A percentile compares a stretch with the other conserved stretches of the same genome.
Evolutionary conservation across 2,888 invertebrate genomes (phyloP).

Genomic region (Scaptodrosophila latifasciaeformis): DNA sequence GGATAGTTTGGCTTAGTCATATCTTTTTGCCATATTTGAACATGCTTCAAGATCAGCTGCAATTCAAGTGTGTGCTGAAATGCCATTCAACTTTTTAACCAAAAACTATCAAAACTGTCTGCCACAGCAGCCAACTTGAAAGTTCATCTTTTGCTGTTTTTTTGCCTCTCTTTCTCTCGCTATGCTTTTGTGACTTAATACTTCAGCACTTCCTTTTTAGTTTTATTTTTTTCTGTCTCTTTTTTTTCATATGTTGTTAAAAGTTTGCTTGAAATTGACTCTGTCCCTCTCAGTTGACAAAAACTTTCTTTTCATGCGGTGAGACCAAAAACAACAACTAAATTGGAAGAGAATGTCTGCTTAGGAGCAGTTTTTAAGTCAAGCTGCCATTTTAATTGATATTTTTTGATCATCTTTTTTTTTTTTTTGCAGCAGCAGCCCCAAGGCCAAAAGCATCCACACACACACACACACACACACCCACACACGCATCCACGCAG

Average conservation of each 20-base stretch:
- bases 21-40: conserved; percentile 27
- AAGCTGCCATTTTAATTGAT: conserved; percentile 62
- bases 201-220: too few relatives aligned
- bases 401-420: conserved; percentile 25
- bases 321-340: conserved; percentile 20
- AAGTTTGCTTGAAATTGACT: conserved; percentile 34
- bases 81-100: conserved; percentile 35
- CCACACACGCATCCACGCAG: too few relatives aligned
- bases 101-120: conserved; percentile 56
- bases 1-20: too few relatives aligned
- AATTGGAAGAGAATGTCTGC: conserved; percentile 23
- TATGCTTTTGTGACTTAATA: conserved; percentile 6
- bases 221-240: neutral
- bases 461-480: conserved; percentile 12
- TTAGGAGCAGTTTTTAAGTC: conserved; percentile 42
- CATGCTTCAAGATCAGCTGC: conserved; percentile 32
- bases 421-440: conserved; percentile 22
- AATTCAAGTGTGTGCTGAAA: conserved; percentile 21
- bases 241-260: conserved; percentile 8
- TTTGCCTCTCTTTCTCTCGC: conserved; percentile 10
- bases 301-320: conserved; percentile 49
- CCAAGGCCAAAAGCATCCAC: neutral
- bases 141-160: conserved; percentile 10
- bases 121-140: conserved; percentile 40
- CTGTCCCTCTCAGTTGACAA: conserved; percentile 14